Conservation (phyloP, 2,113 vertebrate species). For the human region DNA sequence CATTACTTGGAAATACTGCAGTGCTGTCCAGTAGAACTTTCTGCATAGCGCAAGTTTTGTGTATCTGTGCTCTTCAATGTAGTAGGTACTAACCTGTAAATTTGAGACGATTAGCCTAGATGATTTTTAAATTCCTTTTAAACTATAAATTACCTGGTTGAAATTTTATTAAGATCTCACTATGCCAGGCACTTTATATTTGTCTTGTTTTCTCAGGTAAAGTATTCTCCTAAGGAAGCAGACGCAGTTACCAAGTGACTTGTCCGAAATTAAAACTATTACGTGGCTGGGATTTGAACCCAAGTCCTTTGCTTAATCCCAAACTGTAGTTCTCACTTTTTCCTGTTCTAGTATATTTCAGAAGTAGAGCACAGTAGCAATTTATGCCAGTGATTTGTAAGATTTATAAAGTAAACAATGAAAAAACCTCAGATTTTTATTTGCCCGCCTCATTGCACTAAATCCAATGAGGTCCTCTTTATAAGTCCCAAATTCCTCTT, state of each 20-base stretch:
- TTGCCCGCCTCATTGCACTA: not conserved
- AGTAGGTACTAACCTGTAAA: not conserved
- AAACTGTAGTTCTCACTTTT: not conserved
- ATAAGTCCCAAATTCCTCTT: not conserved
- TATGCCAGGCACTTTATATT: not conserved
- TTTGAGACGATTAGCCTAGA: not conserved
- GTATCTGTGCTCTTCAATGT: not conserved
- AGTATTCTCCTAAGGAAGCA: not conserved
- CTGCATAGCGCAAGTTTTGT: not conserved
- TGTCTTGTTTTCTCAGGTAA: not conserved
- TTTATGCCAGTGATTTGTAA: slow-evolving; percentile 12
- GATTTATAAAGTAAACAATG: not conserved
- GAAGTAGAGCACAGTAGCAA: not conserved
- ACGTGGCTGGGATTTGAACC: not conserved
- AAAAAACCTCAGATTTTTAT: not conserved
- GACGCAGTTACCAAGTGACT: not conserved
- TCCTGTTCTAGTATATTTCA: not conserved
- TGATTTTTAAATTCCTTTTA: not conserved
- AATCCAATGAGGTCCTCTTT: not conserved
- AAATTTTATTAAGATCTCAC: not conserved
- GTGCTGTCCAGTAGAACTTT: not conserved
- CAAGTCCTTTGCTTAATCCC: not conserved
- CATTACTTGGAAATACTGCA: not conserved
- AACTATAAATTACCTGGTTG: not conserved
- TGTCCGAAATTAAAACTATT: not conserved